A percentile compares a stretch with the other conserved stretches of the same genome.
Conservation (phyloP, 2,888 invertebrate genomes). For the Platycnemis pennipes region DNA sequence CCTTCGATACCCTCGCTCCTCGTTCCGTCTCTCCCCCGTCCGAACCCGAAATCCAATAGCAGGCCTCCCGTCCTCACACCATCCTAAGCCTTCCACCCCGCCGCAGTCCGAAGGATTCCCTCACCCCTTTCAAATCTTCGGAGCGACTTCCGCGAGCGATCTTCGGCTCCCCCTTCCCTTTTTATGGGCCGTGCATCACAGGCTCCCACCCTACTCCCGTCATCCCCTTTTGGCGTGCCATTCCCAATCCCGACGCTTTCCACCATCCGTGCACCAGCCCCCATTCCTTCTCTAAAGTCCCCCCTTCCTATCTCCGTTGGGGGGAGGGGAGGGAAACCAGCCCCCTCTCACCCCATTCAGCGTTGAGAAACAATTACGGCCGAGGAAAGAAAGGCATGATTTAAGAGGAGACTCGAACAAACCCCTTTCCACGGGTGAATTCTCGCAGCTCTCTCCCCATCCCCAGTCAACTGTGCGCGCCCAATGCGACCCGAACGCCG, state of each 20-base stretch:
- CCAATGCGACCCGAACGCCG: slow-evolving; percentile 25
- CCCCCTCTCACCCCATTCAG: background rate
- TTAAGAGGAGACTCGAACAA: slow-evolving; percentile 51
- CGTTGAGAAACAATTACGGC: slow-evolving; percentile 68
- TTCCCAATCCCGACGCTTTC: slow-evolving; percentile 38
- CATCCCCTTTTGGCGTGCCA: slow-evolving; percentile 43
- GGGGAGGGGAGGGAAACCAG: background rate
- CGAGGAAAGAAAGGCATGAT: slow-evolving; percentile 66
- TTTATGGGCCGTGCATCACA: slow-evolving; percentile 56
- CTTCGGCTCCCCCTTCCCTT: slow-evolving; percentile 31
- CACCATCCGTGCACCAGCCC: background rate
- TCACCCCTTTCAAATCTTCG: slow-evolving; percentile 3
- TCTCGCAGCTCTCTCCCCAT: slow-evolving; percentile 46
- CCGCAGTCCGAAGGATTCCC: background rate
- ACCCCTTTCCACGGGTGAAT: slow-evolving; percentile 55
- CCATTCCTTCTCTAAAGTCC: background rate
- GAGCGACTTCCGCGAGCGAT: background rate
- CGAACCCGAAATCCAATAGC: background rate
- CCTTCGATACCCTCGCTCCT: background rate
- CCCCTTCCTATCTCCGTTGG: slow-evolving; percentile 4
- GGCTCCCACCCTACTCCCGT: background rate
- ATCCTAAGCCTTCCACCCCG: background rate
- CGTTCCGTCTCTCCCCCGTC: background rate
- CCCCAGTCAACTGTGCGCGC: background rate
- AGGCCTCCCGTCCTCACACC: background rate